Percentiles rank a stretch among this genome's conserved stretches.
These are phyloP conservation scores for Pocillopora damicornis DNA, from an alignment of 64 coral and sea anemone genomes.

Conservation along the genomic window DNA sequence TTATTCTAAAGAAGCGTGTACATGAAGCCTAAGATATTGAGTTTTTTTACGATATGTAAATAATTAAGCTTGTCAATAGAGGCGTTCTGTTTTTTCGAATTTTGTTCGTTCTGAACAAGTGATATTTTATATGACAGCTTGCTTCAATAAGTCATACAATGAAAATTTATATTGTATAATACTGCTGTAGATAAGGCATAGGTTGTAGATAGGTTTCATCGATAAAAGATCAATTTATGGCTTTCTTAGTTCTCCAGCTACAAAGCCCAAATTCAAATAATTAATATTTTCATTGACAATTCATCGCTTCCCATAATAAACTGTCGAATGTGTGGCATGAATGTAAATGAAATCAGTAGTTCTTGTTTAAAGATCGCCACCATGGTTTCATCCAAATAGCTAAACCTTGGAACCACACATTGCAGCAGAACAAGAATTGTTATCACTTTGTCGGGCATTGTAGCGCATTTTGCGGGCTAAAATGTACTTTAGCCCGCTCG, in stretches of 20 bases:
- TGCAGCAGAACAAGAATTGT: background rate
- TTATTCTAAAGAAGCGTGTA: background rate
- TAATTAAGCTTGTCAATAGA: background rate
- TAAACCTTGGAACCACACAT: background rate
- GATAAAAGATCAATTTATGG: conserved; percentile 1
- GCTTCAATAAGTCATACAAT: background rate
- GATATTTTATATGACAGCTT: conserved; percentile 22
- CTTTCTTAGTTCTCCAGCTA: background rate
- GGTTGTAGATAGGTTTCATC: conserved; percentile 18
- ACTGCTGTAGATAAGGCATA: conserved; percentile 14
- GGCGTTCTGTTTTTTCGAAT: background rate
- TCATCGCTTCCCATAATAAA: too few species aligned
- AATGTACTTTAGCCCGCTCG: too few species aligned
- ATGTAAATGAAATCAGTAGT: too few species aligned
- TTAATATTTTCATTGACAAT: background rate
- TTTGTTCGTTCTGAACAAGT: background rate
- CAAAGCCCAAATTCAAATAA: background rate
- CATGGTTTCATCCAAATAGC: too few species aligned
- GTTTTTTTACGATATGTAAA: conserved; percentile 23
- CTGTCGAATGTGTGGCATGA: too few species aligned
- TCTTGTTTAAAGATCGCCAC: too few species aligned
- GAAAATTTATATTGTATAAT: conserved; percentile 36
- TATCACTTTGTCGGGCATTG: too few species aligned
- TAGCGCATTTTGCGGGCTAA: too few species aligned
- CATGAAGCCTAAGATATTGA: background rate